phyloP scores from a whole-genome alignment of 30 jellyfish, hydroid and myxozoan species.

The Catostylus mosaicus region DNA sequence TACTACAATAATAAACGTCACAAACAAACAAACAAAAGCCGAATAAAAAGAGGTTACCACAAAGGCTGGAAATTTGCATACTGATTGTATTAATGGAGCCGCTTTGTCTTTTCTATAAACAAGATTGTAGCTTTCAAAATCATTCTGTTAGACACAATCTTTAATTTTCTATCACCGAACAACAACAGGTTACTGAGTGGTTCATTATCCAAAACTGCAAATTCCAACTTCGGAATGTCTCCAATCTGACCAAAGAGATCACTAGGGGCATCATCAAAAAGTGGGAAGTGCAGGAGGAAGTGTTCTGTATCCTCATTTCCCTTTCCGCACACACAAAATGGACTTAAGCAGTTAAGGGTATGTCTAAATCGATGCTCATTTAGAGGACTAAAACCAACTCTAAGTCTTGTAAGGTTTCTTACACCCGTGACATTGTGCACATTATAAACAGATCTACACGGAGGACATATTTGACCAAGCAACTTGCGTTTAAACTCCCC shows the following conservation, averaged over 20 bases:
- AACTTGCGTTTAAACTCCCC: background rate
- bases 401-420: background rate
- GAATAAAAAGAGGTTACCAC: background rate
- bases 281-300: conserved; percentile 9
- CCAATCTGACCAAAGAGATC: conserved; percentile 21
- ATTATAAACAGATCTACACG: conserved; percentile 5
- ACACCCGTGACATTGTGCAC: background rate
- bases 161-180: conserved; percentile 1
- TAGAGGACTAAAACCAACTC: conserved; percentile 9
- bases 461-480: conserved; percentile 1
- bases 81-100: conserved; percentile 9
- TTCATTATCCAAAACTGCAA: background rate
- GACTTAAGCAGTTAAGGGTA: background rate
- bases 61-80: conserved; percentile 1
- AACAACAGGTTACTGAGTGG: conserved; percentile 1
- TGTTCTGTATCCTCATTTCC: background rate
- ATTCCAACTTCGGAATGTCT: conserved; percentile 3
- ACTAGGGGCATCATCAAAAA: background rate
- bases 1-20: background rate
- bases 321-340: background rate
- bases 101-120: conserved; percentile 6
- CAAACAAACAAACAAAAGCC: background rate
- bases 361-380: conserved; percentile 13
- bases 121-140: background rate
- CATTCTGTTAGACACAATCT: conserved; percentile 7